Evolutionary conservation across 2,888 invertebrate species (phyloP).

Genomic region (Trisateles emortualis): DNA sequence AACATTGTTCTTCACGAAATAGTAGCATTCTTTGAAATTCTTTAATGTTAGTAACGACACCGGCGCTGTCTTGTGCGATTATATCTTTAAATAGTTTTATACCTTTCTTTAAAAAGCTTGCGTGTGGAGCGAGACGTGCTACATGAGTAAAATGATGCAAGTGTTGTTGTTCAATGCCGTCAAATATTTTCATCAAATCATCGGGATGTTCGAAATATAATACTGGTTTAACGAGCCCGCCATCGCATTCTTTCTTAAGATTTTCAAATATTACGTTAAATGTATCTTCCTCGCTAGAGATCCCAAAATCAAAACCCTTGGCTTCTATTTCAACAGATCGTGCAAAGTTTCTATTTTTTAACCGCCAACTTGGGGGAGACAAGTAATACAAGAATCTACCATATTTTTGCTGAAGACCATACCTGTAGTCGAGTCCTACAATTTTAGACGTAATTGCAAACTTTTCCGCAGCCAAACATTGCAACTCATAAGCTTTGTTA

Average conservation of each 20-base stretch:
- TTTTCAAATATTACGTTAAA: slow-evolving; percentile 75
- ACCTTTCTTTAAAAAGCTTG: slow-evolving; percentile 77
- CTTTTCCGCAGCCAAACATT: slow-evolving; percentile 71
- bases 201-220: slow-evolving; percentile 86
- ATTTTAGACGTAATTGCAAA: slow-evolving; percentile 77
- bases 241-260: slow-evolving; percentile 78
- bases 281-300: slow-evolving; percentile 70
- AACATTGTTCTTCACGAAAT: slow-evolving; percentile 82
- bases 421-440: slow-evolving; percentile 88
- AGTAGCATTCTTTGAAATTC: slow-evolving; percentile 60
- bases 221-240: slow-evolving; percentile 75
- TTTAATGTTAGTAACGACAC: slow-evolving; percentile 59
- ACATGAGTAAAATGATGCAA: slow-evolving; percentile 88
- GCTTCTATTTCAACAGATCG: slow-evolving; percentile 77
- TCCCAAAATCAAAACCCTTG: slow-evolving; percentile 75
- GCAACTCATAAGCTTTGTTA: slow-evolving; percentile 73
- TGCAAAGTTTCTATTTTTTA: slow-evolving; percentile 82
- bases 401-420: slow-evolving; percentile 88
- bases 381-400: slow-evolving; percentile 89
- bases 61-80: slow-evolving; percentile 65
- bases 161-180: slow-evolving; percentile 88
- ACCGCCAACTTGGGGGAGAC: slow-evolving; percentile 88
- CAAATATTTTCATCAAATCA: slow-evolving; percentile 86
- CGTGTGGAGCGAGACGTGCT: slow-evolving; percentile 84
- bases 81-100: slow-evolving; percentile 76